A percentile compares a stretch with the other conserved stretches of the same genome.
phyloP scores from a whole-genome alignment of 2,888 invertebrate species.

The Pachycephus smyrnensis region DNA sequence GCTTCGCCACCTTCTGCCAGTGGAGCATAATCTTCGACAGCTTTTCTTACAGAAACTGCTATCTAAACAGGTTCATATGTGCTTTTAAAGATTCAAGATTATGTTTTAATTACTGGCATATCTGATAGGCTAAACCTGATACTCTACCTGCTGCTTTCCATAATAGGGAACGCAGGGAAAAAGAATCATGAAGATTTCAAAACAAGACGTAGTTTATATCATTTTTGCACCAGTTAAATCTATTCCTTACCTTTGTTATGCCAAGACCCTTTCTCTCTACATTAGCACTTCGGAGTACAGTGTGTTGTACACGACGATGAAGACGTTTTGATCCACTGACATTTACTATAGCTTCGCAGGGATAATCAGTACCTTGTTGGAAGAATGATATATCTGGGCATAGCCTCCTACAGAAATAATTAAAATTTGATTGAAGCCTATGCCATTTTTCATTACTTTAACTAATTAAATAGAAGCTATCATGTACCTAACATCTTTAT shows the following conservation, averaged over 20 bases:
- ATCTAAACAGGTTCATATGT: conserved; percentile 65
- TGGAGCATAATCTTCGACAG: conserved; percentile 84
- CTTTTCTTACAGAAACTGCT: conserved; percentile 80
- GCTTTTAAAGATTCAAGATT: conserved; percentile 18
- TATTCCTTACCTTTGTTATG: conserved; percentile 80
- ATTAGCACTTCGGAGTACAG: conserved; percentile 87
- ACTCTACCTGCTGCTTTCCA: conserved; percentile 59
- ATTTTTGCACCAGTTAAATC: neutral
- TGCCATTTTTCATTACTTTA: neutral
- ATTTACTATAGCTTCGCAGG: conserved; percentile 84
- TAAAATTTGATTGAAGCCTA: neutral
- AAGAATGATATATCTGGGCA: conserved; percentile 99
- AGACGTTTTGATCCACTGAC: conserved; percentile 86
- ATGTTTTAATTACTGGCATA: conserved; percentile 7
- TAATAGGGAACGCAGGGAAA: conserved; percentile 18
- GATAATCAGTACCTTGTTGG: conserved; percentile 93
- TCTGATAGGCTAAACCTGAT: conserved; percentile 12
- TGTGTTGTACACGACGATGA: conserved; percentile 89
- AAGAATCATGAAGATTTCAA: neutral
- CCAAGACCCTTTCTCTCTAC: conserved; percentile 90
- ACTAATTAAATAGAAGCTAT: neutral
- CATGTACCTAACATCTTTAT: conserved; percentile 88
- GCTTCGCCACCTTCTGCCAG: conserved; percentile 93
- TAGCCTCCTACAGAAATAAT: conserved; percentile 71
- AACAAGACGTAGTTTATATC: neutral